phyloP scores from a whole-genome alignment of 2,888 invertebrate species.

The Leptopilina drosophilae region DNA sequence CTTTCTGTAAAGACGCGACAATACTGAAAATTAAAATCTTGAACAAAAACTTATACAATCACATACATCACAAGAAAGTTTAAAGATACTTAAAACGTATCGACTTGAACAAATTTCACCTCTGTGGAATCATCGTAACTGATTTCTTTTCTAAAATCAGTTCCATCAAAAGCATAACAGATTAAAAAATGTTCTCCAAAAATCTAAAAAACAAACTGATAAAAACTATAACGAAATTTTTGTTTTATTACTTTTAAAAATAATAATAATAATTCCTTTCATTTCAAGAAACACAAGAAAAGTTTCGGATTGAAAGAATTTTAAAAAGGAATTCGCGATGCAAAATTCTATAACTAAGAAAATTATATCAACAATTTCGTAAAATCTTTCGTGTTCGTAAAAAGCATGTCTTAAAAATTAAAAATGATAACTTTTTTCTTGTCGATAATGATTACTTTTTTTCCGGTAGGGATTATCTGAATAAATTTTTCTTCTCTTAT shows the following conservation, averaged over 20 bases:
- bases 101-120: constrained; percentile 38
- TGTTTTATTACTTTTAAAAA: background rate
- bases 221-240: constrained; percentile 14
- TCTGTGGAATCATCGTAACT: constrained; percentile 31
- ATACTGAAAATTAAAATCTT: constrained; percentile 40
- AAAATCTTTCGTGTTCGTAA: too few species aligned
- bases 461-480: constrained; percentile 6
- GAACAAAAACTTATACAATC: constrained; percentile 36
- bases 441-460: background rate
- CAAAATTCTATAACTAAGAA: too few species aligned
- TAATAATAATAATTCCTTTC: background rate
- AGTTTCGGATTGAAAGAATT: too few species aligned
- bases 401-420: too few species aligned
- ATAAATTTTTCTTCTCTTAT: background rate
- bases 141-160: constrained; percentile 24
- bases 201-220: constrained; percentile 35
- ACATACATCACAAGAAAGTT: constrained; percentile 37
- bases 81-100: constrained; percentile 40
- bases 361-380: too few species aligned
- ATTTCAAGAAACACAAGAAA: background rate
- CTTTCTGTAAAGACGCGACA: constrained; percentile 15
- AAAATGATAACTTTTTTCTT: background rate
- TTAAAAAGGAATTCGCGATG: too few species aligned
- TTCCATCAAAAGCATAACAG: constrained; percentile 25
- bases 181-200: constrained; percentile 19